Evolutionary conservation across 2,888 invertebrate genomes (phyloP).

Genomic region (Xestobium rufovillosum): DNA sequence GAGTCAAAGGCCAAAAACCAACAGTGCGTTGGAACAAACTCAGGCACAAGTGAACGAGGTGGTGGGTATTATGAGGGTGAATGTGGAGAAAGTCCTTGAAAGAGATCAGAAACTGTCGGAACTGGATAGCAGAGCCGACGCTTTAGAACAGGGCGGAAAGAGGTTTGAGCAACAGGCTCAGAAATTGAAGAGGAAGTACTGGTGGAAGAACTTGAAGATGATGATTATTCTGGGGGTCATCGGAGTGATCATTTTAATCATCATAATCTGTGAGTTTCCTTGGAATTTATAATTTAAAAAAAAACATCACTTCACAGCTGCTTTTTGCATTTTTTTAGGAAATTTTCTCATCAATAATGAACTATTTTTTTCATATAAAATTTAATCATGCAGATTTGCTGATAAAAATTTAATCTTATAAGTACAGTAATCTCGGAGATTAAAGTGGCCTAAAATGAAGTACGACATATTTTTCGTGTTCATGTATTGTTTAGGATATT

Average conservation of each 20-base stretch:
- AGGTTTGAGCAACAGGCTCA: slow-evolving; percentile 97
- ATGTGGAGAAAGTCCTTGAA: slow-evolving; percentile 93
- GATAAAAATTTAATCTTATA: too few species aligned
- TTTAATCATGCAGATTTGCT: too few species aligned
- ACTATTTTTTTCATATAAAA: too few species aligned
- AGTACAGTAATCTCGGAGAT: too few species aligned
- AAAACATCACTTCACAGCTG: too few species aligned
- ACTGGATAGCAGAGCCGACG: slow-evolving; percentile 92
- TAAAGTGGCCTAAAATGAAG: too few species aligned
- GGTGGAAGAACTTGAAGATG: slow-evolving; percentile 97
- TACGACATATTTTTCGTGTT: too few species aligned
- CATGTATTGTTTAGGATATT: too few species aligned
- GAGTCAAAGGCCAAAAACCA: slow-evolving; percentile 24
- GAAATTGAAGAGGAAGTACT: slow-evolving; percentile 93
- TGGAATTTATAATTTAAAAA: too few species aligned
- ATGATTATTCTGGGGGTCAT: slow-evolving; percentile 88
- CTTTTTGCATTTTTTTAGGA: too few species aligned
- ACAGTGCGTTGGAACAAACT: slow-evolving; percentile 35
- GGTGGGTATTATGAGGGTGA: slow-evolving; percentile 91
- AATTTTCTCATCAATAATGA: too few species aligned
- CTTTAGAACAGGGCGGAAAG: slow-evolving; percentile 87
- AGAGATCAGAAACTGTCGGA: slow-evolving; percentile 93
- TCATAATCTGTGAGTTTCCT: slow-evolving; percentile 88
- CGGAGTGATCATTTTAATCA: slow-evolving; percentile 71
- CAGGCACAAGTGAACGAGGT: slow-evolving; percentile 54